Base-by-base conservation (phyloP, 2,797 vertebrate species). In the Tinamus major region DNA sequence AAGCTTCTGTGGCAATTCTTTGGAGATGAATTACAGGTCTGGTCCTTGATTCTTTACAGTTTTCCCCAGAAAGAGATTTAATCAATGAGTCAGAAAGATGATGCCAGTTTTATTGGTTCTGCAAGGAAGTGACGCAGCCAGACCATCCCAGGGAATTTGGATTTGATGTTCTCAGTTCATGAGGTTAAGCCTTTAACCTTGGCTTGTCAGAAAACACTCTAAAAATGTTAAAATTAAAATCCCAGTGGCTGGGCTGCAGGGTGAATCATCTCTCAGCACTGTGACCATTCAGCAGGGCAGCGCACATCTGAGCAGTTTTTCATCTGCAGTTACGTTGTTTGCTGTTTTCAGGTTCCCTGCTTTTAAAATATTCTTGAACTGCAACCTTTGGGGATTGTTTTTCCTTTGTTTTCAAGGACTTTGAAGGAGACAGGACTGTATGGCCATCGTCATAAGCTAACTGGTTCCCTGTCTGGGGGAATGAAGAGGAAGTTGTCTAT, bases 401-500 rank as follows among this genome's bases (percentile, higher is more conserved):
- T 80, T 56, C 1, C 27, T 94, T 89, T 94, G 76, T 95, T 97
- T 97, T 96, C 49, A 95, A 99, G 99, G 96, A 99, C 97, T 96
- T 97, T 99, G 84, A 98, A 98, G 96, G 99, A 99, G 81, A 99
- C 99, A 20, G 99, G 97, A 79, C 98, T 99, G 92, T 98, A 99
- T n/a, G 96, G 94, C 90, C 99, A 99, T 96, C 98, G 99, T 63
- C 98, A 99, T 98, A 99, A 99, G 95, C 97, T 98, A 76, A 99
- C 99, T 69, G 98, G 98, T 79, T 98, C 98, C 16, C 96, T 99
- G 92, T 99, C 99, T 0, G 99, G 99, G 12, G 99, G 99, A 31
- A 99, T 99, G 99, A 99, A 98, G 97, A 98, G 99, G 91, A 99
- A 99, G 95, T 98, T 99, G 72, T 99, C 99, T 53, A 99, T 99